Evolutionary conservation across 1,140 invertebrate species (phyloP).

Genomic region (Zaprionus capensis): DNA sequence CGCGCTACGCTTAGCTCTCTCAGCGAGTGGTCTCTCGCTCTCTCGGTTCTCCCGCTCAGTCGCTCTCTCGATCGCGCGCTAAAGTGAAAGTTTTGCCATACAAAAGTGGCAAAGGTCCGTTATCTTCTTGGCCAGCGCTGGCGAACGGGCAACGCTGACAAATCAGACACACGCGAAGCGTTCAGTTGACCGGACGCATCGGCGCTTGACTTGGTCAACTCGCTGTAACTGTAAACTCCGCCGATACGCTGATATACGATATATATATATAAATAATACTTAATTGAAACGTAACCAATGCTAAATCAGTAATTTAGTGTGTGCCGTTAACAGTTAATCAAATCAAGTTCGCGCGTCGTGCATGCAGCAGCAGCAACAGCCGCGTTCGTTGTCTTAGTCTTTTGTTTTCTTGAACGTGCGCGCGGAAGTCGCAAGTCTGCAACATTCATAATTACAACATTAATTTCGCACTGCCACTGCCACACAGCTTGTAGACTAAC

Average conservation of each 20-base stretch:
- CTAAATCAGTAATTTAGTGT: conserved; percentile 29
- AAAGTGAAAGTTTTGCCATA: conserved; percentile 82
- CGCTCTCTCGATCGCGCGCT: conserved; percentile 49
- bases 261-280: conserved; percentile 11
- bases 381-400: conserved; percentile 72
- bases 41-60: conserved; percentile 17
- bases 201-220: conserved; percentile 47
- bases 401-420: conserved; percentile 52
- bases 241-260: too few relatives aligned
- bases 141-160: conserved; percentile 60
- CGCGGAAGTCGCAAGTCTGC: conserved; percentile 21
- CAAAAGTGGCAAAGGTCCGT: conserved; percentile 83
- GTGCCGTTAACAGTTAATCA: conserved; percentile 27
- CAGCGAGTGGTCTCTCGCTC: conserved; percentile 14
- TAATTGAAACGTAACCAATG: conserved; percentile 32
- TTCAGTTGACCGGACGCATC: conserved; percentile 81
- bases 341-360: conserved; percentile 25
- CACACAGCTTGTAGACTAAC: conserved; percentile 34
- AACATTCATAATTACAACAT: conserved; percentile 51
- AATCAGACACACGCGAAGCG: conserved; percentile 80
- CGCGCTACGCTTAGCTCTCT: conserved; percentile 26
- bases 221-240: background rate
- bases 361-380: conserved; percentile 9
- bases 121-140: conserved; percentile 73
- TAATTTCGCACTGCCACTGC: conserved; percentile 48